Evolutionary conservation across 2,113 vertebrate species (phyloP).

Genomic region (Bubo scandiacus): DNA sequence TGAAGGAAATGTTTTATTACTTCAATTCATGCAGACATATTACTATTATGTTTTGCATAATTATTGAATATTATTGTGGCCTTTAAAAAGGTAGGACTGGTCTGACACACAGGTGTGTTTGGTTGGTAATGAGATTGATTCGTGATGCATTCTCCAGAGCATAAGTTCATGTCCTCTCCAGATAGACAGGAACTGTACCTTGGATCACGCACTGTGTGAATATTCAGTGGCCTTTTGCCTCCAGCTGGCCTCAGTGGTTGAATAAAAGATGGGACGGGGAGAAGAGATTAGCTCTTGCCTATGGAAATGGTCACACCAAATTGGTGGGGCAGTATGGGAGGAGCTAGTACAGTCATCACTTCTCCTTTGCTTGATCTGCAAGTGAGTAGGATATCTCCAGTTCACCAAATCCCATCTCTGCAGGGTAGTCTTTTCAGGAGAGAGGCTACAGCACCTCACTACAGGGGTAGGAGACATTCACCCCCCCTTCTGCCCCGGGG

Average conservation of each 20-base stretch:
- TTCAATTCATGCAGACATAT: background rate
- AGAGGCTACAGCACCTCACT: background rate
- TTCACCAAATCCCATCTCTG: background rate
- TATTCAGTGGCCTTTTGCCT: background rate
- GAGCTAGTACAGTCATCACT: background rate
- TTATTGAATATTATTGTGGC: background rate
- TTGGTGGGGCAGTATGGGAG: background rate
- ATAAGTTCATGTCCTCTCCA: background rate
- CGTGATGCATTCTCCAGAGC: background rate
- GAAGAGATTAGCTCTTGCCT: background rate
- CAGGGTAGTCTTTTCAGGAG: background rate
- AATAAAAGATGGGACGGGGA: background rate
- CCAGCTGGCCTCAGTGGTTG: background rate
- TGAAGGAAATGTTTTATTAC: background rate
- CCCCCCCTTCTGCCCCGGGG: fast-evolving
- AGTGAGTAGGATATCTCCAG: background rate
- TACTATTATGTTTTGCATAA: background rate
- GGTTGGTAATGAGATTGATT: background rate
- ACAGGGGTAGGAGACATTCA: background rate
- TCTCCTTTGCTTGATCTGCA: background rate
- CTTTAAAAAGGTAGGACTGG: background rate
- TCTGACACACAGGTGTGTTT: background rate
- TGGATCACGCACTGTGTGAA: background rate
- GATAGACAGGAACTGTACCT: background rate
- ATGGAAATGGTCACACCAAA: background rate